A percentile compares a stretch with the other conserved stretches of the same genome.
These are phyloP conservation scores for Papilio polyxenes DNA, from an alignment of 1,140 invertebrate species.

Conservation along the genomic window DNA sequence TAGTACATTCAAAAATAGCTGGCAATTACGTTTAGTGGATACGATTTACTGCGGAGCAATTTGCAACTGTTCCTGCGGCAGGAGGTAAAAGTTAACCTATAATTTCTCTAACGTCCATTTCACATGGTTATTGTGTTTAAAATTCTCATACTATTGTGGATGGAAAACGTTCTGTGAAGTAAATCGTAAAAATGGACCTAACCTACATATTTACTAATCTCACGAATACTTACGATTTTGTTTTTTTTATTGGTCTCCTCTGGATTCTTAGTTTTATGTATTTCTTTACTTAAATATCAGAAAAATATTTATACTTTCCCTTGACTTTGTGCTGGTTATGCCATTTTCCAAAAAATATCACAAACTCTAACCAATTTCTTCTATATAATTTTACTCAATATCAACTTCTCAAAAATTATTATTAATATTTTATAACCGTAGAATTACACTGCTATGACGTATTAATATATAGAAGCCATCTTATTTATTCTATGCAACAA, in stretches of 20 bases:
- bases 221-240: not conserved
- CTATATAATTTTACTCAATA: too few species aligned
- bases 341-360: too few species aligned
- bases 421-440: too few species aligned
- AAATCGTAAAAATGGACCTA: not conserved
- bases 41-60: conserved; percentile 12
- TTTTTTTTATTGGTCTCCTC: not conserved
- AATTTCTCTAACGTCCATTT: conserved; percentile 2
- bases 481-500: too few species aligned
- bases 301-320: not conserved
- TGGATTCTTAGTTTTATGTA: not conserved
- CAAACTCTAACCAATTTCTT: too few species aligned
- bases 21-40: not conserved
- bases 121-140: conserved; percentile 15
- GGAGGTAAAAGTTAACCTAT: conserved; percentile 12
- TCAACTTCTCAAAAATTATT: too few species aligned
- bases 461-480: too few species aligned
- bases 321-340: too few species aligned
- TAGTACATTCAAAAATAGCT: not conserved
- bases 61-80: not conserved
- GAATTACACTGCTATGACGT: too few species aligned
- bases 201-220: not conserved
- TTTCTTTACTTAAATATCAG: not conserved
- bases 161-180: not conserved
- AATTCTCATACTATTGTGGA: conserved; percentile 2